Conservation (phyloP, 2,888 invertebrate species). For the Axea sp. region DNA sequence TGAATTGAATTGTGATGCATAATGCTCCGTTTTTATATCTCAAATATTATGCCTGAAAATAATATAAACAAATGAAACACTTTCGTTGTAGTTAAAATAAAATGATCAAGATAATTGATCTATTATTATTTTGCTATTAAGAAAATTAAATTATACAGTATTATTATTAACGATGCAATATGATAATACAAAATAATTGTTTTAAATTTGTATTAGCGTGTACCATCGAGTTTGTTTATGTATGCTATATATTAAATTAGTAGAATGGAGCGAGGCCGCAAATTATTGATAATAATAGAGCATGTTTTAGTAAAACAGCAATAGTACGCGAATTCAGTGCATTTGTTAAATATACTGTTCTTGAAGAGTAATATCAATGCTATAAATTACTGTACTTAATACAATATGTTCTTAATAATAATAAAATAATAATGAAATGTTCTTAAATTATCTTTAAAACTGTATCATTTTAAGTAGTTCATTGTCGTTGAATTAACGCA, state of each 20-base stretch:
- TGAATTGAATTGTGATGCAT: too few relatives aligned
- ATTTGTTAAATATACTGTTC: slow-evolving; percentile 7
- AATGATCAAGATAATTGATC: too few relatives aligned
- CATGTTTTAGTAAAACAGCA: not conserved
- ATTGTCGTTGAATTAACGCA: slow-evolving; percentile 4
- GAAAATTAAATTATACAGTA: not conserved
- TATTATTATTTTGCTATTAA: too few relatives aligned
- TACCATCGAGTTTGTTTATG: slow-evolving; percentile 4
- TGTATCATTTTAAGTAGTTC: slow-evolving; percentile 9
- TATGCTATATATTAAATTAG: slow-evolving; percentile 21
- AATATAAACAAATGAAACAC: too few relatives aligned
- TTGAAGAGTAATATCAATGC: not conserved
- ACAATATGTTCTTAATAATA: too few relatives aligned
- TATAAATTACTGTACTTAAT: slow-evolving; percentile 29
- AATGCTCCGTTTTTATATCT: too few relatives aligned
- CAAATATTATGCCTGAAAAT: too few relatives aligned
- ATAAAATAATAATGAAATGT: too few relatives aligned
- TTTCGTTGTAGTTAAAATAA: too few relatives aligned
- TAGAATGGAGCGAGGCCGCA: slow-evolving; percentile 3
- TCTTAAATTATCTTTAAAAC: slow-evolving; percentile 24
- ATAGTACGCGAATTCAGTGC: slow-evolving; percentile 9
- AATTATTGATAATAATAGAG: slow-evolving; percentile 35
- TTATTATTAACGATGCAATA: not conserved
- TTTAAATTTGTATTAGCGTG: not conserved
- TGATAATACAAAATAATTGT: not conserved